These are phyloP conservation scores for Dryobota labecula DNA, from an alignment of 2,888 invertebrate species.

Conservation along the genomic window DNA sequence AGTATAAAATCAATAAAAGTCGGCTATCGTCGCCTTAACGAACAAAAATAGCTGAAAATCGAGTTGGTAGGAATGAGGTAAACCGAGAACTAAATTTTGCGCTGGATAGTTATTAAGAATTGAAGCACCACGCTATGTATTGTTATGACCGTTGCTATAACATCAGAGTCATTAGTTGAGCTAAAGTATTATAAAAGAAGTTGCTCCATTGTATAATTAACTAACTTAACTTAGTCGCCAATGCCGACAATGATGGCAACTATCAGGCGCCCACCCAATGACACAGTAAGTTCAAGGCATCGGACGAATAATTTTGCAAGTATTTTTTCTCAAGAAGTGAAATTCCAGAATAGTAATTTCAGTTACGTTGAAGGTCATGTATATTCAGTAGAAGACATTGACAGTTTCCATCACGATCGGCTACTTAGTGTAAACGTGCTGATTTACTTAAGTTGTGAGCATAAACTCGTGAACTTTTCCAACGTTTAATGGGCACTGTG, in stretches of 20 bases:
- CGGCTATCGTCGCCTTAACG: too few relatives aligned
- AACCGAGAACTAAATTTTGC: not conserved
- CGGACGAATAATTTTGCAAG: slow-evolving; percentile 18
- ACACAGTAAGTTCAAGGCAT: slow-evolving; percentile 28
- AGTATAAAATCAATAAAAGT: too few relatives aligned
- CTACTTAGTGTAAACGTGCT: slow-evolving; percentile 26
- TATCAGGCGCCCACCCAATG: slow-evolving; percentile 9
- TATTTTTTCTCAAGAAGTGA: slow-evolving; percentile 55
- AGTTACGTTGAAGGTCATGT: slow-evolving; percentile 39
- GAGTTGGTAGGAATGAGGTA: not conserved
- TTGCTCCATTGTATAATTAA: not conserved
- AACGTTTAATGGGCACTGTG: not conserved
- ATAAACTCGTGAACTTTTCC: slow-evolving; percentile 1
- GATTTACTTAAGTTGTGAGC: slow-evolving; percentile 20
- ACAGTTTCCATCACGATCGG: slow-evolving; percentile 52
- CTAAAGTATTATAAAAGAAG: not conserved
- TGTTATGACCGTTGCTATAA: not conserved
- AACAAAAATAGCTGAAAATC: too few relatives aligned
- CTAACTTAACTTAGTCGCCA: not conserved
- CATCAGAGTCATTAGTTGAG: not conserved
- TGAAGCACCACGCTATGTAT: not conserved
- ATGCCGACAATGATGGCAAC: not conserved
- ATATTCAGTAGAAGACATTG: slow-evolving; percentile 43
- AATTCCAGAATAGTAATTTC: slow-evolving; percentile 52
- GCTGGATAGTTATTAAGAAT: not conserved